Conservation (phyloP, 2,113 vertebrate species). For the Camelus dromedarius region DNA sequence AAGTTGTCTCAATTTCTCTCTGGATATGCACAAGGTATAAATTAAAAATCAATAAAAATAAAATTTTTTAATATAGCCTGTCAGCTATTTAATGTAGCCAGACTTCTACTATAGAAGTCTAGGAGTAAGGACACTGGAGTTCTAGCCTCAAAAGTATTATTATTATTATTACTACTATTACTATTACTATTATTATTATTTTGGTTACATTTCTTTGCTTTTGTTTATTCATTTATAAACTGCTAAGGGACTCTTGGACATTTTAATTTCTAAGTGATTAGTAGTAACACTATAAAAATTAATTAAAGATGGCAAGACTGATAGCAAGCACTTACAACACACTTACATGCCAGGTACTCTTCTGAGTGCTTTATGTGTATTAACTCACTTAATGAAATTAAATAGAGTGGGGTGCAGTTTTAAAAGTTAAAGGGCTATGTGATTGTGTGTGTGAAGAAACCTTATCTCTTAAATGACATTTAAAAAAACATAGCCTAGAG, state of each 20-base stretch:
- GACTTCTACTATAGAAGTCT: neutral
- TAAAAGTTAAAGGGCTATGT: neutral
- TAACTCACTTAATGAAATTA: slow-evolving; percentile 19
- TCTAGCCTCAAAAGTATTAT: neutral
- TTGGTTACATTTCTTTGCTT: neutral
- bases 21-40: neutral
- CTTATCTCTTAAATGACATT: neutral
- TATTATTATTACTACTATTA: neutral
- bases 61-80: neutral
- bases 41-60: neutral
- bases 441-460: neutral
- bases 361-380: neutral
- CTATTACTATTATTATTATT: neutral
- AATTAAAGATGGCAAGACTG: neutral
- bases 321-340: neutral
- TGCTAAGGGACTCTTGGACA: neutral
- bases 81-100: slow-evolving; percentile 5
- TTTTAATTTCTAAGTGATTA: slow-evolving; percentile 19
- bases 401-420: neutral
- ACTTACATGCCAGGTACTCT: neutral
- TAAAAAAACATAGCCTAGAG: neutral
- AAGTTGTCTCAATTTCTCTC: neutral
- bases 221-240: slow-evolving; percentile 13
- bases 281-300: neutral
- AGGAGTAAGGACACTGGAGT: neutral